Conservation (phyloP, 2,113 vertebrate species). For the Platysteira castanea region DNA sequence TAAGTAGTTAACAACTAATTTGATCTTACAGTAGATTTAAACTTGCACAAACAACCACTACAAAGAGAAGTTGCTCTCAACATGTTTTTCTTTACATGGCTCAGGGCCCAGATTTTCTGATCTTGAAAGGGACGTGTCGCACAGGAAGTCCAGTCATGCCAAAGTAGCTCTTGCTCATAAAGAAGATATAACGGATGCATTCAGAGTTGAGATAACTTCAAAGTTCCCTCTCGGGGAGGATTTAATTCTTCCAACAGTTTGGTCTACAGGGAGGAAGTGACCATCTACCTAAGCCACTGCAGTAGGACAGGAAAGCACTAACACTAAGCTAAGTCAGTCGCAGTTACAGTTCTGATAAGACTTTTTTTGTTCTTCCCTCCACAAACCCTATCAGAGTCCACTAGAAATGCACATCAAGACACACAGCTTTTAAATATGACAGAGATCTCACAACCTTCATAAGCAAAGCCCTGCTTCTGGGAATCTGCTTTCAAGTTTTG, state of each 20-base stretch:
- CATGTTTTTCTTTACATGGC: neutral
- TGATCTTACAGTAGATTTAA: neutral
- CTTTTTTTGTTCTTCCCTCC: neutral
- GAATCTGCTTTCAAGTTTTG: neutral
- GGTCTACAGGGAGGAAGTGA: constrained; percentile 16
- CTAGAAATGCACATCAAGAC: neutral
- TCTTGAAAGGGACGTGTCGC: neutral
- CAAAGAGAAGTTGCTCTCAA: neutral
- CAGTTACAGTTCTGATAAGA: neutral
- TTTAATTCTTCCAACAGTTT: constrained; percentile 3
- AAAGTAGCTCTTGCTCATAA: neutral
- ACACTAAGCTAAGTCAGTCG: neutral
- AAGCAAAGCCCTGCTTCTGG: neutral
- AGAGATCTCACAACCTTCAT: neutral
- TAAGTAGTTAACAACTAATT: neutral
- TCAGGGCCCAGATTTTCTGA: constrained; percentile 6
- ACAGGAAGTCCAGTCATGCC: constrained; percentile 22
- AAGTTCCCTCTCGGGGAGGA: constrained; percentile 22
- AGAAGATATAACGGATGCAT: neutral
- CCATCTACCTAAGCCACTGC: neutral
- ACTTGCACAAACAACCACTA: neutral
- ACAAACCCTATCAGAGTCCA: neutral
- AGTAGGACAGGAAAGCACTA: neutral
- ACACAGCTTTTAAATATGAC: neutral
- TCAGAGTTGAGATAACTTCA: constrained; percentile 6